These are phyloP conservation scores for Ariolimax columbianus DNA, from an alignment of 2,888 invertebrate genomes.

Conservation along the genomic window DNA sequence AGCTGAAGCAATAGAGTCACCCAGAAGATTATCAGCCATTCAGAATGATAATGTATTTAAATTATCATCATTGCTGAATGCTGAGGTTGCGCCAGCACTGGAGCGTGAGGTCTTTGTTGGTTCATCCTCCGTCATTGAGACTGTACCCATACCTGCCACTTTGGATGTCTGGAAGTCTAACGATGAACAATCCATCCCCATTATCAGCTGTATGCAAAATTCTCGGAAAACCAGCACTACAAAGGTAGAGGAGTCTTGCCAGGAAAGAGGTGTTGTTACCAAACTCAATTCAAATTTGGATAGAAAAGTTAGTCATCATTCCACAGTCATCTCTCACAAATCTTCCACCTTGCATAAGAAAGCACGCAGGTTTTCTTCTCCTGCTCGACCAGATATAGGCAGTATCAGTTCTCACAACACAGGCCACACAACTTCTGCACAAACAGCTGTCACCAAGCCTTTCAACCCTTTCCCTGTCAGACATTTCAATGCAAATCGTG, in stretches of 20 bases:
- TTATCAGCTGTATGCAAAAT: neutral
- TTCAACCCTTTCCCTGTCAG: slow-evolving; percentile 77
- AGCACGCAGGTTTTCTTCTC: slow-evolving; percentile 34
- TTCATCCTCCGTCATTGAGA: slow-evolving; percentile 40
- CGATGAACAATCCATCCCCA: neutral
- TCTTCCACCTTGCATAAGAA: neutral
- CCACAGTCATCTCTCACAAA: neutral
- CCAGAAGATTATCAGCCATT: neutral
- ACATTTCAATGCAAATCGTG: slow-evolving; percentile 73
- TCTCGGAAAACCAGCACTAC: neutral
- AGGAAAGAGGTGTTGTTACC: neutral
- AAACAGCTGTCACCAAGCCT: slow-evolving; percentile 54
- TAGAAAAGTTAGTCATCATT: neutral
- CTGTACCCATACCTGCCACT: slow-evolving; percentile 41
- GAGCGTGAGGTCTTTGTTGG: neutral
- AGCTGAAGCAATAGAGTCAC: neutral
- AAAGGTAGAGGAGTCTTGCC: neutral
- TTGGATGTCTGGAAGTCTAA: slow-evolving; percentile 5
- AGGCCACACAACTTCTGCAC: neutral
- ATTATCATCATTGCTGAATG: neutral
- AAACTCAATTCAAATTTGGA: neutral
- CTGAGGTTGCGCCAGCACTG: neutral
- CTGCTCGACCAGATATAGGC: slow-evolving; percentile 7
- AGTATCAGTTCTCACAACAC: neutral
- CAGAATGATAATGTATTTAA: neutral